These are phyloP conservation scores for Minunthozetes semirufus DNA, from an alignment of 2,888 invertebrate species.

Conservation along the genomic window DNA sequence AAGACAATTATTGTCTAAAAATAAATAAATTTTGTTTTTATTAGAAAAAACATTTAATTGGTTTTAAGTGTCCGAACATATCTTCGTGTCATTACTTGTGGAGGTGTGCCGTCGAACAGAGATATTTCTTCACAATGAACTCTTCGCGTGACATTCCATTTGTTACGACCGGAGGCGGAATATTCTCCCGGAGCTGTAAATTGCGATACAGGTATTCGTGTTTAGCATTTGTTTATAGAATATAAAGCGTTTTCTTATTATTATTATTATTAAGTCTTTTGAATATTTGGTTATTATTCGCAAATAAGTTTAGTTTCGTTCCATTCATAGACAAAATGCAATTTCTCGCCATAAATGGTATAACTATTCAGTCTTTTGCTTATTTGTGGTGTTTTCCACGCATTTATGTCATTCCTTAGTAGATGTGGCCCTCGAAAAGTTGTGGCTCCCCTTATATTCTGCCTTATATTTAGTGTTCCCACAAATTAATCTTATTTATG, in stretches of 20 bases:
- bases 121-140: conserved; percentile 89
- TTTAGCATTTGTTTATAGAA: background rate
- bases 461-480: background rate
- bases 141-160: conserved; percentile 80
- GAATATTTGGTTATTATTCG: background rate
- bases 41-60: conserved; percentile 59
- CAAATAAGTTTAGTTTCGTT: conserved; percentile 13
- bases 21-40: conserved; percentile 43
- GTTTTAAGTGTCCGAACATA: conserved; percentile 88
- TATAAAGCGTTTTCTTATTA: background rate
- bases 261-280: background rate
- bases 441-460: background rate
- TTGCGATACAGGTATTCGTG: conserved; percentile 64
- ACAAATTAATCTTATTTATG: too few relatives aligned
- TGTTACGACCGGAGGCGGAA: conserved; percentile 73
- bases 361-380: background rate
- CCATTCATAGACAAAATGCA: conserved; percentile 14
- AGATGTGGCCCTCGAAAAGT: background rate
- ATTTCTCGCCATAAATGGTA: conserved; percentile 22
- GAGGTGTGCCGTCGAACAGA: conserved; percentile 95
- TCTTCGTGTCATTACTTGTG: conserved; percentile 91
- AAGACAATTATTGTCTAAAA: too few relatives aligned
- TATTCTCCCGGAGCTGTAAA: conserved; percentile 89
- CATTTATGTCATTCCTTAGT: background rate
- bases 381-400: conserved; percentile 27